Base-by-base conservation (phyloP, 2,113 vertebrate genomes). In the Corythoichthys haematopterus region DNA sequence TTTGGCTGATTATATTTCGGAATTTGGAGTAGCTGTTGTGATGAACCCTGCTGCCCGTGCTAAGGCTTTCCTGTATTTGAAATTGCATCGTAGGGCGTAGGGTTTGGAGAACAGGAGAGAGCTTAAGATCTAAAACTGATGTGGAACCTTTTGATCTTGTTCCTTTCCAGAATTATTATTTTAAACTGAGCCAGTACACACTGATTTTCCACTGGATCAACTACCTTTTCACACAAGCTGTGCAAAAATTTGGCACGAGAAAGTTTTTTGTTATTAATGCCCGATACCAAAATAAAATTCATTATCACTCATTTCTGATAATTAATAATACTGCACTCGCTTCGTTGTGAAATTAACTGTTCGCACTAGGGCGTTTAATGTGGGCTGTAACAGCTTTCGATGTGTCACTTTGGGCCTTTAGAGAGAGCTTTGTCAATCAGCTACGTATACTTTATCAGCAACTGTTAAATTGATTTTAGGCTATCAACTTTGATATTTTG, bases 1-100 rank as follows among this genome's bases (percentile, higher is more conserved):
- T 91, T 89, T 86, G 87, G 90, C 85, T 84, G 15, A n/a, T 90
- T 89, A 82, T 83, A 84, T 89, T 83, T 74, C 66, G 35, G n/a
- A 68, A 66, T 75, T 40, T 40, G 87, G 79, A 84, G 87, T 87
- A 89, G 85, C 75, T 91, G 84, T 88, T 85, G 8, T 60, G 37
- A 2, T 37, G 79, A 82, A 84, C 84, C 62, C 56, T 70, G 66
- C 69, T 60, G 66, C 70, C 77, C 80, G 77, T 65, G 53, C 50
- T 76, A 72, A 81, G 65, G 35, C 65, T 35, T 57, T n/a, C 43
- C 28, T 75, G 46, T 65, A 33, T 64, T 50, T 53, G 53, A 57
- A 5, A 76, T 53, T 73, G 36, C 50, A 68, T 28, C 45, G 13
- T 4, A 0, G 37, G 6, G 57, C 77, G 52, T 66, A 53, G 73